Base-by-base conservation (phyloP, 2,113 vertebrate species). In the Saguinus midas region DNA sequence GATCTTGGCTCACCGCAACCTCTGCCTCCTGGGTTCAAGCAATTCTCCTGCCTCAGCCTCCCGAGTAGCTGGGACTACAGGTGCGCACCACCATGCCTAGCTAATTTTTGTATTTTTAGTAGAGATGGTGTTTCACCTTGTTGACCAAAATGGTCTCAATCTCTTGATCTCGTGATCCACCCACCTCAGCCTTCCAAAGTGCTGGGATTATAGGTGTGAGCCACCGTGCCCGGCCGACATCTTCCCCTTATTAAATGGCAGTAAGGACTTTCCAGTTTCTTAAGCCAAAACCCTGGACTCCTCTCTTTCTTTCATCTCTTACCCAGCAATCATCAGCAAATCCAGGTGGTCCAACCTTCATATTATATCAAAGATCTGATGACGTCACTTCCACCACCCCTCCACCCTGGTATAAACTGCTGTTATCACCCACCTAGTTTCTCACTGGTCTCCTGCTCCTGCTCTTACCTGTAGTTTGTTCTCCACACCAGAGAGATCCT, bases 231-330 rank as follows among this genome's bases (percentile, higher is more conserved):
- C 6, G 43, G 43, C 43, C 43, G 6, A 43, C 3, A 0, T 94
- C 61, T 72, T 89, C n/a, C 29, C 16, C 37, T 79, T 93, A 72
- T 64, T 91, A 87, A 83, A 86, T 18, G 23, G 68, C 27, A 95
- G 55, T 68, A 89, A 90, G 87, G 37, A 85, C 73, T 73, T 96
- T 93, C 48, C n/a, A 66, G n/a, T 57, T 96, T 66, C 55, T 83
- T 48, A 70, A 40, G 52, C 52, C 61, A 64, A 78, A 93, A 81
- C 35, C 29, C 29, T 81, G 70, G 70, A 66, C 40, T 48, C 43
- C 35, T 13, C 55, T 52, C n/a, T 48, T 68, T 84, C n/a, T 61
- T 35, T 80, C 50, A 64, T 32, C 10, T 55, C 35, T 94, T 81
- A 96, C 25, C n/a, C 81, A 79, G 35, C 61, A 64, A 64, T 90